These are phyloP conservation scores for Antheraea yamamai DNA, from an alignment of 2,888 invertebrate species.

Conservation along the genomic window DNA sequence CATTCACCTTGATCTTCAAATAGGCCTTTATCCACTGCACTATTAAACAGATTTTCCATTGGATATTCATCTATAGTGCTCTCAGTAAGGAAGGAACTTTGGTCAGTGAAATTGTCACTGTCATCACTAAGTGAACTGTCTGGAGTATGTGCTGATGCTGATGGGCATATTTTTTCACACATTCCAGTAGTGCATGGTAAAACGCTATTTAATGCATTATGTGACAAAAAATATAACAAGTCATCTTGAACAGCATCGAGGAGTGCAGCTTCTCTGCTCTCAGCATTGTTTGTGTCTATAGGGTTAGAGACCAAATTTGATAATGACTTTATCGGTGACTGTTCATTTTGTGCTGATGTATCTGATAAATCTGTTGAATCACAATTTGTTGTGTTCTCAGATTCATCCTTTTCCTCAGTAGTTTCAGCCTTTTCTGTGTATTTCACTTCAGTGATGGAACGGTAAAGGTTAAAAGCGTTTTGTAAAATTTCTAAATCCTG, in stretches of 20 bases:
- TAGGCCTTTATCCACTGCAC: conserved; percentile 75
- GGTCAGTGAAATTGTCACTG: conserved; percentile 73
- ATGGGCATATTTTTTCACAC: conserved; percentile 58
- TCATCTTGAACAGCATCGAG: conserved; percentile 70
- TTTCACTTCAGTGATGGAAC: conserved; percentile 70
- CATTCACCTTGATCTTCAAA: conserved; percentile 75
- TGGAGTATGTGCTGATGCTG: conserved; percentile 60
- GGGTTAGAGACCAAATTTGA: conserved; percentile 84
- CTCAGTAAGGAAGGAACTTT: conserved; percentile 75
- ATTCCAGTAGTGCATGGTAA: conserved; percentile 57
- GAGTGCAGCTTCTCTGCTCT: conserved; percentile 55
- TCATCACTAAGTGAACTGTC: conserved; percentile 76
- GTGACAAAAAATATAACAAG: conserved; percentile 70
- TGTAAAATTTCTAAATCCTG: conserved; percentile 75
- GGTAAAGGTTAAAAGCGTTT: conserved; percentile 73
- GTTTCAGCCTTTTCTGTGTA: conserved; percentile 51
- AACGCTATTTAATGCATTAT: conserved; percentile 58
- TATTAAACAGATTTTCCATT: conserved; percentile 77
- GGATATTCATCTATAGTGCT: conserved; percentile 78
- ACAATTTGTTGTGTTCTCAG: conserved; percentile 58
- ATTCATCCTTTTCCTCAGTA: conserved; percentile 57
- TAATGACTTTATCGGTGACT: conserved; percentile 84
- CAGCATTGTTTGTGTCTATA: conserved; percentile 57
- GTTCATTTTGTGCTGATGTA: conserved; percentile 66
- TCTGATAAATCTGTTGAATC: conserved; percentile 63